Conservation (phyloP, 2,797 vertebrate genomes). For the Erethizon dorsatum region DNA sequence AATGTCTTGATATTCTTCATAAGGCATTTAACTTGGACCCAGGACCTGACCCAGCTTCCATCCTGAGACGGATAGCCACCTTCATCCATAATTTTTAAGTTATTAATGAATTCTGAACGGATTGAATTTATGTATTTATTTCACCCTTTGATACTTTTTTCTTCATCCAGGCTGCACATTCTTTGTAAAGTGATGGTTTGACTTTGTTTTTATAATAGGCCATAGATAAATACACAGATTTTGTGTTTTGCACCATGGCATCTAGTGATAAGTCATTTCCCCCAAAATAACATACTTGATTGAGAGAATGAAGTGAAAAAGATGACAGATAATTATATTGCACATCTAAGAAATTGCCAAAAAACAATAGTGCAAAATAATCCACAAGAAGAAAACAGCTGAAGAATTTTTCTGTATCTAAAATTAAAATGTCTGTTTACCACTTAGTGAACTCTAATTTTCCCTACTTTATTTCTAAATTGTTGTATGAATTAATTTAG, state of each 20-base stretch:
- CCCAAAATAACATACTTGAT: conserved; percentile 10
- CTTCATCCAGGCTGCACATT: neutral
- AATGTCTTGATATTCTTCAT: neutral
- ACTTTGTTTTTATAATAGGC: neutral
- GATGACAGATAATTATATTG: neutral
- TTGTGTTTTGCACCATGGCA: neutral
- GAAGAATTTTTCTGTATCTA: neutral
- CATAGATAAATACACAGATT: neutral
- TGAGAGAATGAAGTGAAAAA: neutral
- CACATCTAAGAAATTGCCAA: neutral
- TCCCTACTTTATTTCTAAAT: conserved; percentile 71
- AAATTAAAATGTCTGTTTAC: conserved; percentile 50
- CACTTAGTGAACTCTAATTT: conserved; percentile 70
- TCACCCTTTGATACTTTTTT: neutral
- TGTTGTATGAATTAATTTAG: conserved; percentile 60
- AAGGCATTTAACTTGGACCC: neutral
- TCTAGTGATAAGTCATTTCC: neutral
- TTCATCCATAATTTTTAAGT: neutral
- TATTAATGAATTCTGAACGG: neutral
- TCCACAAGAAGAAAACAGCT: conserved; percentile 61
- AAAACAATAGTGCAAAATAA: conserved; percentile 38
- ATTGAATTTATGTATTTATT: neutral
- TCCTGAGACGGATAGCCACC: neutral
- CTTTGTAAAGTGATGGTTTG: neutral
- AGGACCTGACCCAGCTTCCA: neutral